Base-by-base conservation (phyloP, 2,113 vertebrate genomes). In the Calidris pygmaea region DNA sequence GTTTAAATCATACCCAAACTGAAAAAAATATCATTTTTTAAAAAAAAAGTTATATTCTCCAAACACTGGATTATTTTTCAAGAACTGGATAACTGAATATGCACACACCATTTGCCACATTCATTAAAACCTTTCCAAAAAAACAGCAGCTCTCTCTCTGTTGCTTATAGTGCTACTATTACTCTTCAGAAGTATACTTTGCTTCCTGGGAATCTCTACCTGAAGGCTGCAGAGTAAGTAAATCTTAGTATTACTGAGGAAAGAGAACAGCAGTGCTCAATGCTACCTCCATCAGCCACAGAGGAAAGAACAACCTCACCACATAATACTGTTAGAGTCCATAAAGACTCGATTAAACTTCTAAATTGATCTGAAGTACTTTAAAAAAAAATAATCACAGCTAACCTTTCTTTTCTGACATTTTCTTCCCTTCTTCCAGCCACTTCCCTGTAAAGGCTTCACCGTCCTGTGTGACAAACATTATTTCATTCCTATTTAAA, bases 361-460 rank as follows among this genome's bases (percentile, higher is more conserved):
- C 59, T 60, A 47, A 12, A 86, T 3, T 59, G 16, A 83, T n/a
- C 68, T 47, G 19, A 74, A 58, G 35, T 52, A 41, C 9, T 65
- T 87, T 37, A 77, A 85, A 60, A 74, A 30, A 11, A 84, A 84
- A 65, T 45, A 84, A 65, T 45, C 50, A 47, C 8, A 53, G 85
- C 97, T 97, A 91, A 99, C 99, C 99, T 99, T 99, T 99, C 95
- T 99, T 99, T 84, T 99, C 99, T 63, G 91, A 92, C 48, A 60
- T 96, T 97, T 98, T 99, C 95, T 98, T 99, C 83, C 97, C 98
- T 93, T 99, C 98, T 89, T 98, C 98, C 86, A 99, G 97, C 99
- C 99, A 99, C 70, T 98, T 97, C 8, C 99, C 99, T 92, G 97
- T 99, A 97, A 99, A 99, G 89, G 98, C 99, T 97, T 99, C 99